Evolutionary conservation across 2,888 invertebrate species (phyloP).

Genomic region (Argyra leucocephala): DNA sequence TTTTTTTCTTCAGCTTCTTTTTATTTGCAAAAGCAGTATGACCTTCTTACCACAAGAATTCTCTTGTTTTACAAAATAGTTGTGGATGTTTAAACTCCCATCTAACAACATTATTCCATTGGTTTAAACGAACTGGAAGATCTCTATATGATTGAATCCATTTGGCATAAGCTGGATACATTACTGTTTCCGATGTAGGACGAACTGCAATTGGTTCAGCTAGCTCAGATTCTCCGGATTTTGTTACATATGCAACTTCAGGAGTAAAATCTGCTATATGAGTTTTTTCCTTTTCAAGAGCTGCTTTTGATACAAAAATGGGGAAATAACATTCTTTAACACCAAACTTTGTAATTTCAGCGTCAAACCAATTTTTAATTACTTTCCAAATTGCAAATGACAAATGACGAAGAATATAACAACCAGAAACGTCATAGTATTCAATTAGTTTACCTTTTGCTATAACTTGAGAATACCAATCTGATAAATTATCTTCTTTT

Average conservation of each 20-base stretch:
- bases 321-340: constrained; percentile 98
- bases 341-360: constrained; percentile 78
- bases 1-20: constrained; percentile 83
- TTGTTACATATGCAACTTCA: constrained; percentile 83
- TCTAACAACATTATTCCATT: constrained; percentile 56
- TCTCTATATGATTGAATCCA: constrained; percentile 98
- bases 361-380: constrained; percentile 77
- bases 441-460: constrained; percentile 96
- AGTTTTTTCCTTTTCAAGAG: constrained; percentile 87
- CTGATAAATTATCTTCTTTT: constrained; percentile 85
- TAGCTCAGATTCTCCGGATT: constrained; percentile 86
- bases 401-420: constrained; percentile 97
- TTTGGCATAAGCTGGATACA: constrained; percentile 98
- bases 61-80: constrained; percentile 93
- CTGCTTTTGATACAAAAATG: constrained; percentile 87
- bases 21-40: constrained; percentile 85
- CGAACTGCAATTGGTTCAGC: constrained; percentile 96
- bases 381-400: constrained; percentile 91
- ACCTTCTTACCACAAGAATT: constrained; percentile 99
- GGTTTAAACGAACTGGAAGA: constrained; percentile 90
- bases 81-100: constrained; percentile 99
- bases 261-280: constrained; percentile 99
- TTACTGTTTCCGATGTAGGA: constrained; percentile 97
- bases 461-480: constrained; percentile 94
- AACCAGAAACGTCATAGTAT: constrained; percentile 98